Conservation (phyloP, 2,113 vertebrate species). For the Acinonyx jubatus region DNA sequence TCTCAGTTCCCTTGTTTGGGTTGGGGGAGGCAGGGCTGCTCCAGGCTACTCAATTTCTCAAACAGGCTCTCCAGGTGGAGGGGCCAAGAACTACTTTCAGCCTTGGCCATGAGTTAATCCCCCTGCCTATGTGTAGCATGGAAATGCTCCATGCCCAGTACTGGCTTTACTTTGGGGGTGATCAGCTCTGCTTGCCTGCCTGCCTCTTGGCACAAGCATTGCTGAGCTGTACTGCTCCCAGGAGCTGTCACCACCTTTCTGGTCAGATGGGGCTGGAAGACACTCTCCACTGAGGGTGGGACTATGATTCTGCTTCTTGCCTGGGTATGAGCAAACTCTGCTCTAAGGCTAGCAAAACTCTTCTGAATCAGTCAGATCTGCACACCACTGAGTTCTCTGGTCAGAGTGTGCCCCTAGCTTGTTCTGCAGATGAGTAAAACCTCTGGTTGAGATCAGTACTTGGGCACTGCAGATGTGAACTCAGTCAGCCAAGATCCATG, state of each 20-base stretch:
- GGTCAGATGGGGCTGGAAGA: neutral
- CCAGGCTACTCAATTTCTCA: neutral
- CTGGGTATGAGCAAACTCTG: too few relatives aligned
- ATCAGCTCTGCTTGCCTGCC: neutral
- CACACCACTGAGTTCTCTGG: too few relatives aligned
- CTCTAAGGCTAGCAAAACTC: neutral
- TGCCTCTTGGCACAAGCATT: neutral
- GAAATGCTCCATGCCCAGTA: neutral
- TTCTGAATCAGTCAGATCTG: neutral
- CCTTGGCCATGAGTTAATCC: neutral
- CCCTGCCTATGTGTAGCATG: neutral
- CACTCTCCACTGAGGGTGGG: neutral
- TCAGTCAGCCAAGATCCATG: neutral
- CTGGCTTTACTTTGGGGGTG: neutral
- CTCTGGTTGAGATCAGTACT: neutral
- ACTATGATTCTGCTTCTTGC: neutral
- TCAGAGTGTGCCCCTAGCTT: neutral
- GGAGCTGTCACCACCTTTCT: neutral
- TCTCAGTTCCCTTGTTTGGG: neutral
- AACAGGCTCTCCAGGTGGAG: neutral
- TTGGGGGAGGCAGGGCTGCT: neutral
- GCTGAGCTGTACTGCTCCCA: neutral
- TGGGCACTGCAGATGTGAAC: neutral
- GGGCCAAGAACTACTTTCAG: neutral
- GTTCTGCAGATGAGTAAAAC: neutral